phyloP scores from a whole-genome alignment of 2,888 invertebrate species.

The Caenorhabditis sp. region DNA sequence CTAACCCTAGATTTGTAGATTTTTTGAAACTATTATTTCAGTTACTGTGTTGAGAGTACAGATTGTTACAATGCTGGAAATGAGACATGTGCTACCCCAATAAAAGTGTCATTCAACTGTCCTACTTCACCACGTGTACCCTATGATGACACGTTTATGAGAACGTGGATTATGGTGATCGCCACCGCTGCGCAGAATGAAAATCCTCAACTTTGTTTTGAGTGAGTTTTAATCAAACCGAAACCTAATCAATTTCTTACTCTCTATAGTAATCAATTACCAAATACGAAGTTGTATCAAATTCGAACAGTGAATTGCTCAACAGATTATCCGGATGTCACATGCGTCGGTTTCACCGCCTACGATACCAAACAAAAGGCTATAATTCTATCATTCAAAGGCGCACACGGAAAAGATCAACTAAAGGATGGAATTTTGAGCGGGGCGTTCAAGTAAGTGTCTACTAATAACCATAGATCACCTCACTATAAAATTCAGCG shows the following conservation, averaged over 20 bases:
- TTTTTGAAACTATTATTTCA: too few relatives aligned
- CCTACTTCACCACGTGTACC: background rate
- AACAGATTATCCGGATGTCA: constrained; percentile 11
- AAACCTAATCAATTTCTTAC: background rate
- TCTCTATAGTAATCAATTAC: constrained; percentile 19
- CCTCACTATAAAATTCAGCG: constrained; percentile 10
- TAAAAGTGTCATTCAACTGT: background rate
- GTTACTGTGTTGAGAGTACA: background rate
- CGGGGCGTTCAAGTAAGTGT: constrained; percentile 1
- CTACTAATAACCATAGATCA: background rate
- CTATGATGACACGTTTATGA: constrained; percentile 28
- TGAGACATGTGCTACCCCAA: background rate
- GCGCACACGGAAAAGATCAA: constrained; percentile 30
- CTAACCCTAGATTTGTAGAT: too few relatives aligned
- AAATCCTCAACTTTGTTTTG: constrained; percentile 32
- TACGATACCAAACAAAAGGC: constrained; percentile 15
- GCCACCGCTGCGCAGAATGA: constrained; percentile 26
- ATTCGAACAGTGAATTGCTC: constrained; percentile 20
- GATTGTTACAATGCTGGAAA: background rate
- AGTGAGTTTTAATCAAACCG: constrained; percentile 16
- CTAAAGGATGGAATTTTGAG: background rate
- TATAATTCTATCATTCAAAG: constrained; percentile 23
- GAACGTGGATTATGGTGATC: constrained; percentile 16
- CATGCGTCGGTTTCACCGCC: constrained; percentile 26
- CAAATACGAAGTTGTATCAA: constrained; percentile 23